phyloP scores from a whole-genome alignment of 2,113 vertebrate genomes.

The Mesembrinibis cayennensis region DNA sequence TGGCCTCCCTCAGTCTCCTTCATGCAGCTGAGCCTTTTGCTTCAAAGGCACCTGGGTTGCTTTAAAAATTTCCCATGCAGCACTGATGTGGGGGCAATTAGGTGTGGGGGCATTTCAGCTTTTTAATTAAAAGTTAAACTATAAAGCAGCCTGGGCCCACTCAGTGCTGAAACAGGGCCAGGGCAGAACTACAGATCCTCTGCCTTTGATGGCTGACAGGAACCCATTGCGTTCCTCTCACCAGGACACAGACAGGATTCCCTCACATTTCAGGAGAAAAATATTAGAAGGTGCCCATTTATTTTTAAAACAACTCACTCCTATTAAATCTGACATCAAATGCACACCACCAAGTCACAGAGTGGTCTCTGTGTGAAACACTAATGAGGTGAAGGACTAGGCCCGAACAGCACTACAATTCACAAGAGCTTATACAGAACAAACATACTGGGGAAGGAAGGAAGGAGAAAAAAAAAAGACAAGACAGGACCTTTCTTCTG shows the following conservation, averaged over 20 bases:
- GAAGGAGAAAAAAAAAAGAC: neutral
- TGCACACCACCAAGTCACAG: neutral
- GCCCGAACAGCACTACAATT: neutral
- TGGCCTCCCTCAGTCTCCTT: neutral
- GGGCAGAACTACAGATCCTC: neutral
- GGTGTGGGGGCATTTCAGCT: neutral
- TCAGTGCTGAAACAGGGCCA: neutral
- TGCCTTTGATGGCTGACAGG: neutral
- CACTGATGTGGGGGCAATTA: neutral
- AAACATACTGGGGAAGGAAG: neutral
- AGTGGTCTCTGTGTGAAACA: neutral
- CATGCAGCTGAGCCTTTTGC: neutral
- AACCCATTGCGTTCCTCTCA: fast-evolving
- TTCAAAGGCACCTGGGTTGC: neutral
- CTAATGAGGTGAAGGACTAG: neutral
- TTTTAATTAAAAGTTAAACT: neutral
- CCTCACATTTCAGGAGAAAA: neutral
- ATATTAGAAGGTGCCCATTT: neutral
- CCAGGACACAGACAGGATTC: neutral
- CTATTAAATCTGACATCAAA: neutral
- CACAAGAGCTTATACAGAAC: neutral
- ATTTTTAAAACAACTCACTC: neutral
- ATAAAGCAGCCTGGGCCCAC: neutral
- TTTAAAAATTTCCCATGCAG: neutral
- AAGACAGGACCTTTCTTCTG: neutral